Percentiles rank a stretch among this genome's conserved stretches.
These are phyloP conservation scores for Axea sp. DNA, from an alignment of 2,888 invertebrate species.

Conservation along the genomic window DNA sequence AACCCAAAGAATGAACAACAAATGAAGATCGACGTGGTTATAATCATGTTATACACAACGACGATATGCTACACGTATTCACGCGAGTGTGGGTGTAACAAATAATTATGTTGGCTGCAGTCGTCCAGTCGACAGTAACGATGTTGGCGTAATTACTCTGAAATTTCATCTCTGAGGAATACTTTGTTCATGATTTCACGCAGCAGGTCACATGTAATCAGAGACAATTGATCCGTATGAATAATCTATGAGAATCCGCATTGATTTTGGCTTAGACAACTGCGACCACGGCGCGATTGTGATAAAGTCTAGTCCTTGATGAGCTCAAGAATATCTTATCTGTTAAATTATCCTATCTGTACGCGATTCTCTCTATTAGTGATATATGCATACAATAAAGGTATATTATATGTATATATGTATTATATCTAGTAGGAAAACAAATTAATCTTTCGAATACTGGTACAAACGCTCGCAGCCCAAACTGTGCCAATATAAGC, in stretches of 20 bases:
- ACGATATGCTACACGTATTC: slow-evolving; percentile 34
- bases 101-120: slow-evolving; percentile 26
- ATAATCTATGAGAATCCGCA: slow-evolving; percentile 10
- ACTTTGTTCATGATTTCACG: too few relatives aligned
- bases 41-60: slow-evolving; percentile 26
- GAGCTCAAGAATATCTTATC: slow-evolving; percentile 25
- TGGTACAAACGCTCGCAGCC: slow-evolving; percentile 62
- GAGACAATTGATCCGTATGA: slow-evolving; percentile 4
- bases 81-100: slow-evolving; percentile 14
- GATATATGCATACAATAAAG: slow-evolving; percentile 53
- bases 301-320: slow-evolving; percentile 31
- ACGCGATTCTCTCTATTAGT: slow-evolving; percentile 43
- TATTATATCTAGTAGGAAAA: slow-evolving; percentile 65
- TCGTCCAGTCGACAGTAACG: slow-evolving; percentile 1
- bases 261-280: too few relatives aligned
- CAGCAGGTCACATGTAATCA: too few relatives aligned
- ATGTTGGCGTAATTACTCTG: background rate
- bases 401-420: slow-evolving; percentile 41
- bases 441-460: slow-evolving; percentile 66
- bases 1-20: slow-evolving; percentile 48
- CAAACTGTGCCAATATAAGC: slow-evolving; percentile 21
- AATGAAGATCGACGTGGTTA: slow-evolving; percentile 40
- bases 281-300: slow-evolving; percentile 29
- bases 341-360: slow-evolving; percentile 41
- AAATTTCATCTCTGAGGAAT: background rate